Percentiles rank a stretch among this genome's conserved stretches.
phyloP scores from a whole-genome alignment of 2,888 invertebrate genomes.

The Piscicola geometra region DNA sequence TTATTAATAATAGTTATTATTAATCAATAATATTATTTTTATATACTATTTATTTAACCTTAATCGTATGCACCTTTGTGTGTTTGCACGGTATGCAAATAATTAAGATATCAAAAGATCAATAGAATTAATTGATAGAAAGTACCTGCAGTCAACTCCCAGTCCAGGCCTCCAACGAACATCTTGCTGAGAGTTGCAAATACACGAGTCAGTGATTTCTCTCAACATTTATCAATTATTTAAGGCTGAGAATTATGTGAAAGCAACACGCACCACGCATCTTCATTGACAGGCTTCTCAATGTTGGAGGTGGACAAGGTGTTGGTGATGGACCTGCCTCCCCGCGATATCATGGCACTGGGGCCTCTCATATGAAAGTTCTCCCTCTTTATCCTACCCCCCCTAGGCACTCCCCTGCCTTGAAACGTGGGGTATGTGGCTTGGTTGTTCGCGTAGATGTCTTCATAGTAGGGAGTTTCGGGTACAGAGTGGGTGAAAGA shows the following conservation, averaged over 20 bases:
- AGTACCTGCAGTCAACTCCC: slow-evolving; percentile 19
- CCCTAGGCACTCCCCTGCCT: neutral
- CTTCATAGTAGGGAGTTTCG: neutral
- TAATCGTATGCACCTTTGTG: neutral
- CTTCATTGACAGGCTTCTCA: slow-evolving; percentile 14
- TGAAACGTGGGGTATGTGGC: neutral
- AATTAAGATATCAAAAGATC: neutral
- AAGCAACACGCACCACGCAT: slow-evolving; percentile 7
- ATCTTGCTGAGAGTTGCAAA: slow-evolving; percentile 1
- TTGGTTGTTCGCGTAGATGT: neutral
- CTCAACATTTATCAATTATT: too few relatives aligned
- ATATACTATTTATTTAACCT: too few relatives aligned
- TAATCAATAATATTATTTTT: too few relatives aligned
- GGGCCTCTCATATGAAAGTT: slow-evolving; percentile 5
- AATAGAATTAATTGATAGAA: neutral
- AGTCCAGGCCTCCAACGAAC: slow-evolving; percentile 23
- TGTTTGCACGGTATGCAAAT: neutral
- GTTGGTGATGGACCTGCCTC: slow-evolving; percentile 3
- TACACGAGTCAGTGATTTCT: too few relatives aligned
- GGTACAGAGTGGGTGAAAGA: neutral
- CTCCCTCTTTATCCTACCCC: neutral
- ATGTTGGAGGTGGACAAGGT: slow-evolving; percentile 7
- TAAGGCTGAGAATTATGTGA: too few relatives aligned
- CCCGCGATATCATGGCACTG: slow-evolving; percentile 5
- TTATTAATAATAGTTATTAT: too few relatives aligned